A percentile compares a stretch with the other conserved stretches of the same genome.
phyloP scores from a whole-genome alignment of 2,797 vertebrate species.

The Percopsis omiscomaycus region DNA sequence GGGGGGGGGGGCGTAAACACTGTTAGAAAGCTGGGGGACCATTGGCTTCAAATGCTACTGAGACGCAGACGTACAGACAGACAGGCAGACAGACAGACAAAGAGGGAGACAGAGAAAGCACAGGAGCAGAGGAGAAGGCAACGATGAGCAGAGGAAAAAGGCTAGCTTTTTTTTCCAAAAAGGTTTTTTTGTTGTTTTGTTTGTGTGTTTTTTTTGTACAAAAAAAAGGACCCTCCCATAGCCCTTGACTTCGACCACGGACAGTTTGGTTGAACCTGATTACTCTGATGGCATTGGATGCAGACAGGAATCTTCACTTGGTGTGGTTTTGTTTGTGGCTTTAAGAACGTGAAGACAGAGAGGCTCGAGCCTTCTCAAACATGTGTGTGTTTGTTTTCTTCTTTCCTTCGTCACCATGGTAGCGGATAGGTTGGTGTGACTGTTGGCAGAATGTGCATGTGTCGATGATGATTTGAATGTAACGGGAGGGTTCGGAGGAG shows the following conservation, averaged over 20 bases:
- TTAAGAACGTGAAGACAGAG: conserved; percentile 42
- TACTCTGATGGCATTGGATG: conserved; percentile 43
- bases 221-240: conserved; percentile 69
- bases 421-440: conserved; percentile 45
- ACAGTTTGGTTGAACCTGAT: conserved; percentile 63
- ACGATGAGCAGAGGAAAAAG: conserved; percentile 73
- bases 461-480: conserved; percentile 36
- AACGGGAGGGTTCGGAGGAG: background rate
- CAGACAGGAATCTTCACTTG: conserved; percentile 55
- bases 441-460: conserved; percentile 63
- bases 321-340: conserved; percentile 39
- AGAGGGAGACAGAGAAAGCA: conserved; percentile 52
- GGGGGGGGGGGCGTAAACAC: conserved; percentile 17
- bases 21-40: conserved; percentile 24
- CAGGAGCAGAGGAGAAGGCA: conserved; percentile 75
- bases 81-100: background rate
- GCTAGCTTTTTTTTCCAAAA: conserved; percentile 51
- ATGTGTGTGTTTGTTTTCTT: conserved; percentile 11
- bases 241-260: conserved; percentile 77
- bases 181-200: background rate
- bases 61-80: background rate
- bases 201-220: background rate
- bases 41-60: conserved; percentile 27
- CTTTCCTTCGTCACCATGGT: conserved; percentile 40
- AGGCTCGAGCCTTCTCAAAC: conserved; percentile 31